phyloP scores from a whole-genome alignment of 2,888 invertebrate genomes.

The Oegoconia quadripuncta region DNA sequence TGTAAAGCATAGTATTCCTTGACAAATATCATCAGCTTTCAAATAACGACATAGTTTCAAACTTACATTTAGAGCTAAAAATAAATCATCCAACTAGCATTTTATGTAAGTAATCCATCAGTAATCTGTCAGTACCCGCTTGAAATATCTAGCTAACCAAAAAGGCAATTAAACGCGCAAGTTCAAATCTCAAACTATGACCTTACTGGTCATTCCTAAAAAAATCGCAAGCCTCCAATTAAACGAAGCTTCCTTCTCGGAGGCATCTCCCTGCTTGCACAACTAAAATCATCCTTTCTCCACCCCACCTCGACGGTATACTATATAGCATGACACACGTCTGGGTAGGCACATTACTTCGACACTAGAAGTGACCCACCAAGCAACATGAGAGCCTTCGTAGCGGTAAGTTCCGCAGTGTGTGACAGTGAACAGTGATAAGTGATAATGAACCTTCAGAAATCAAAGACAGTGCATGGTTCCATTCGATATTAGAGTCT shows the following conservation, averaged over 20 bases:
- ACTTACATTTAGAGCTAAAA: too few relatives aligned
- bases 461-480: too few relatives aligned
- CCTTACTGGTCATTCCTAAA: constrained; percentile 31
- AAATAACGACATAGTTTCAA: too few relatives aligned
- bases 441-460: constrained; percentile 64
- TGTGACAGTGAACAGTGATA: constrained; percentile 53
- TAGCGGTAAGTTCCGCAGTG: constrained; percentile 71
- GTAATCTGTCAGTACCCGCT: too few relatives aligned
- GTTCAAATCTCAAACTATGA: too few relatives aligned
- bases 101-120: too few relatives aligned
- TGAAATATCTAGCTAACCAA: too few relatives aligned
- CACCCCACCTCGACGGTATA: constrained; percentile 64
- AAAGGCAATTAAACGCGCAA: too few relatives aligned
- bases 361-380: constrained; percentile 68
- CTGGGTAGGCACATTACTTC: constrained; percentile 65
- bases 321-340: constrained; percentile 65
- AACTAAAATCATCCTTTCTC: constrained; percentile 72
- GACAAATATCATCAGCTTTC: too few relatives aligned
- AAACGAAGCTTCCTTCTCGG: constrained; percentile 65
- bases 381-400: constrained; percentile 76
- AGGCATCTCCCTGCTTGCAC: constrained; percentile 73
- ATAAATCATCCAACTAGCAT: too few relatives aligned
- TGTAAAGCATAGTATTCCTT: too few relatives aligned
- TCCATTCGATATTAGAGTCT: too few relatives aligned
- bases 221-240: constrained; percentile 65